Conservation (phyloP, 1,140 invertebrate species). For the Megalonaias nervosa region DNA sequence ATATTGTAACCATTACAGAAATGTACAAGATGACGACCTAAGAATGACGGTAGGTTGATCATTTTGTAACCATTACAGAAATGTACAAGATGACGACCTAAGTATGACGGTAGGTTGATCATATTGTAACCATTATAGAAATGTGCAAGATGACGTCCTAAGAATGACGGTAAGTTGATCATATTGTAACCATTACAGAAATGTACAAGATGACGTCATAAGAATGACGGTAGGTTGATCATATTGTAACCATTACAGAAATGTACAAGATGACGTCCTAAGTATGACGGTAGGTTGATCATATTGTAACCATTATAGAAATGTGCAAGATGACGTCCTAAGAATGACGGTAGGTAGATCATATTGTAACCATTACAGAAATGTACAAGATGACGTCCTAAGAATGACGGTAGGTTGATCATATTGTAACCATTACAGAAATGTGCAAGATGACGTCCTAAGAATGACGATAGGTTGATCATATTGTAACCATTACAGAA, state of each 20-base stretch:
- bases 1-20: slow-evolving; percentile 88
- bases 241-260: slow-evolving; percentile 88
- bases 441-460: slow-evolving; percentile 86
- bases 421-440: slow-evolving; percentile 88
- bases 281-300: slow-evolving; percentile 81
- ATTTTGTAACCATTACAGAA: slow-evolving; percentile 88
- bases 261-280: slow-evolving; percentile 86
- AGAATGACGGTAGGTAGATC: slow-evolving; percentile 81
- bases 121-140: slow-evolving; percentile 88
- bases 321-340: slow-evolving; percentile 86
- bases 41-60: slow-evolving; percentile 81
- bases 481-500: slow-evolving; percentile 88
- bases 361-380: slow-evolving; percentile 88
- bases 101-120: slow-evolving; percentile 81
- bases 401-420: slow-evolving; percentile 81
- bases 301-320: slow-evolving; percentile 88
- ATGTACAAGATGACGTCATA: slow-evolving; percentile 86
- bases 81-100: slow-evolving; percentile 86
- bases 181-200: slow-evolving; percentile 88
- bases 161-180: slow-evolving; percentile 81
- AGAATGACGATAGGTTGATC: slow-evolving; percentile 81
- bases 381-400: slow-evolving; percentile 86
- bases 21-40: slow-evolving; percentile 86
- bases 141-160: slow-evolving; percentile 86
- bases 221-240: slow-evolving; percentile 81